Base-by-base conservation (phyloP, 1,140 invertebrate species). In the Drosophila kepulauana region DNA sequence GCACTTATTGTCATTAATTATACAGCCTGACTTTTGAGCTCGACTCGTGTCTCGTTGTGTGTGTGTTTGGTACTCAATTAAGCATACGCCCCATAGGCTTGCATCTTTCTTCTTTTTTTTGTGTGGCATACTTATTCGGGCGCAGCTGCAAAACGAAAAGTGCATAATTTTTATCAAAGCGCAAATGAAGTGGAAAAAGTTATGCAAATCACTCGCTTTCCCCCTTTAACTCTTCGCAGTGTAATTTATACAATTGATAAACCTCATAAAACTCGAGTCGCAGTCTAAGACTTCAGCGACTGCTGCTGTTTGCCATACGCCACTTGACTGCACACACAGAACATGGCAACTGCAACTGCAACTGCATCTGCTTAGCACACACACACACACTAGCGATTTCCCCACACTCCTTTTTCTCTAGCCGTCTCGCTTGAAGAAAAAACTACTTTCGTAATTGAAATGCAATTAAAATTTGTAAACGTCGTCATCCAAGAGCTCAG, bases 361-460 rank as follows among this genome's bases (percentile, higher is more conserved):
- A 48, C 76, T 70, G 73, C 61, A 64, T 13, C 25, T n/a, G n/a
- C 33, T 56, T 41, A 41, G 38, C 38, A n/a, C 7, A 41, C 38
- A 10, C 38, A 10, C 20, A 25, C 3, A 25, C 20, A 41, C 38
- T 11, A 25, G 38, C 52, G 30, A 33, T 2, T 10, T 10, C 8
- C 28, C 4, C 28, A 3, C 7, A 35, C 30, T 16, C 13, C 33
- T 16, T 1, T 56, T n/a, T 16, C 33, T 8, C 2, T 16, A 15
- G n/a, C 20, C 52, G 35, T 35, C 20, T 11, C 51, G 51, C 51
- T 52, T 52, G 51, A 33, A 33, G 57, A 59, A 51, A 78, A 68
- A 88, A 88, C 77, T 85, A 81, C 78, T 89, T 63, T 67, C 75
- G 70, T 88, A 88, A 88, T 88, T 85, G 85, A 88, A 88, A 88